Conservation (phyloP, 2,113 vertebrate genomes). For the Callipepla squamata region DNA sequence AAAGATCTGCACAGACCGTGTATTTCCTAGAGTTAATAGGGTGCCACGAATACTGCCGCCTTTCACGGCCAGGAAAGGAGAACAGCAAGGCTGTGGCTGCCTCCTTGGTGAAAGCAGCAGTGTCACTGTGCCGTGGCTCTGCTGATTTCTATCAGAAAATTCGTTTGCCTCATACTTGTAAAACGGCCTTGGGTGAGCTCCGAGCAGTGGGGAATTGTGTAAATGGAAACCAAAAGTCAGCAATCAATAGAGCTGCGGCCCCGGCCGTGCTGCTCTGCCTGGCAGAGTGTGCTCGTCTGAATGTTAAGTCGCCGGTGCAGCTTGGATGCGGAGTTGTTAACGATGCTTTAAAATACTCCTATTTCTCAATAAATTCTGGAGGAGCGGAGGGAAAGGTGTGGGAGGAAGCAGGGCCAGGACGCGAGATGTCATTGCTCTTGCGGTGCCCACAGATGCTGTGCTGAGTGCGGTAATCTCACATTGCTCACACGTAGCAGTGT, state of each 20-base stretch:
- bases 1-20: not conserved
- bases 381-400: not conserved
- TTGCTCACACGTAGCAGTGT: accelerated
- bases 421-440: not conserved
- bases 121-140: not conserved
- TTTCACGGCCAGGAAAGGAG: no score
- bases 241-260: not conserved
- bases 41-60: not conserved
- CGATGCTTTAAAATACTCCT: not conserved
- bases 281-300: not conserved
- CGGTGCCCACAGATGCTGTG: no score
- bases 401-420: not conserved
- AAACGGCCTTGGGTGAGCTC: constrained; percentile 37
- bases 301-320: not conserved
- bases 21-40: not conserved
- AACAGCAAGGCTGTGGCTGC: not conserved
- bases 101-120: not conserved
- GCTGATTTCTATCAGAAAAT: not conserved
- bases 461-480: not conserved
- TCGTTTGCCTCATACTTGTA: not conserved
- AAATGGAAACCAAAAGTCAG: constrained; percentile 1
- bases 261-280: not conserved
- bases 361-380: not conserved
- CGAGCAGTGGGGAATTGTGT: not conserved
- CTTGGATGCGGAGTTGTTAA: not conserved